Conservation (phyloP, 2,888 invertebrate species). For the Rhogogaster chlorosoma region DNA sequence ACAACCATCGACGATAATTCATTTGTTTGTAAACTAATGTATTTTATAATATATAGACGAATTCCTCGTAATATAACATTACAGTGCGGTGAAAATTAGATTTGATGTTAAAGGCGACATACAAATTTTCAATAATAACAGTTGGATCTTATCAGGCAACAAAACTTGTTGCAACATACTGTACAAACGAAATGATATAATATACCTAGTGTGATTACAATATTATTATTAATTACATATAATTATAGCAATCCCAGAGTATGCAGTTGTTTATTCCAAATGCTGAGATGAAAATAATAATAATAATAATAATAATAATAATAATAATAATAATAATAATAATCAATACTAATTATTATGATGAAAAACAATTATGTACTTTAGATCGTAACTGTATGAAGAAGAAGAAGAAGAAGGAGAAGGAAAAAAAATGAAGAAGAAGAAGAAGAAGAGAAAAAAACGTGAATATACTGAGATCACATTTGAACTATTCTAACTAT, state of each 20-base stretch:
- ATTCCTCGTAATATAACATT: slow-evolving; percentile 58
- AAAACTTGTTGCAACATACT: slow-evolving; percentile 34
- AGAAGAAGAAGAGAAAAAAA: slow-evolving; percentile 42
- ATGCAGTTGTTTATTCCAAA: slow-evolving; percentile 69
- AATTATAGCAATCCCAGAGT: slow-evolving; percentile 50
- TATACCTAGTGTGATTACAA: slow-evolving; percentile 45
- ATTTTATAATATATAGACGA: slow-evolving; percentile 72
- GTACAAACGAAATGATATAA: slow-evolving; percentile 40
- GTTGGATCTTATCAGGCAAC: slow-evolving; percentile 7
- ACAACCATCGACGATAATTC: slow-evolving; percentile 70
- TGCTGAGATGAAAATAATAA: slow-evolving; percentile 52
- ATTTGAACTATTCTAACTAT: slow-evolving; percentile 56
- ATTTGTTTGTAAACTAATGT: slow-evolving; percentile 75
- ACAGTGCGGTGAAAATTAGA: slow-evolving; percentile 41
- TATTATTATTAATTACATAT: slow-evolving; percentile 35
- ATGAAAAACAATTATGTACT: slow-evolving; percentile 38
- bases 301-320: neutral
- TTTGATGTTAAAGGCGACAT: neutral
- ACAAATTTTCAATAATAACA: neutral
- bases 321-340: neutral
- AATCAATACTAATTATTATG: slow-evolving; percentile 30
- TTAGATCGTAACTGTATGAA: slow-evolving; percentile 24
- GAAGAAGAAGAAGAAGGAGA: neutral
- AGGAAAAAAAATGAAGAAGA: neutral
- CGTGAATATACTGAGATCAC: slow-evolving; percentile 47